Conservation (phyloP, 2,113 vertebrate species). For the Colaptes auratus region DNA sequence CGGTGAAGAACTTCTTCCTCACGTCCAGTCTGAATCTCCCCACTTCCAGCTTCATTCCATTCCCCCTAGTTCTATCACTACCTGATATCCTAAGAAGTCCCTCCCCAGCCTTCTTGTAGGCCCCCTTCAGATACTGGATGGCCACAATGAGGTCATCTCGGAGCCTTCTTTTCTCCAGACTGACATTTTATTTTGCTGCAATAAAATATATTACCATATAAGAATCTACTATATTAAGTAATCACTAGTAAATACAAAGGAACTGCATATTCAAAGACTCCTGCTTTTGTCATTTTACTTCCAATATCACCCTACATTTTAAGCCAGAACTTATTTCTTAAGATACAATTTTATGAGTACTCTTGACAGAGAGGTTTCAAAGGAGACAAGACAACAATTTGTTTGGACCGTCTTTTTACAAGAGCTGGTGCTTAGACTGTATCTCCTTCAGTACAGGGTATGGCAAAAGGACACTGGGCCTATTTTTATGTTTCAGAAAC, state of each 20-base stretch:
- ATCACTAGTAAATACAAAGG: background rate
- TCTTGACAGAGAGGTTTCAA: background rate
- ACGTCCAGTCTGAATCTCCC: no score
- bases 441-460: background rate
- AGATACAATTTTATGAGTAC: background rate
- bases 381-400: background rate
- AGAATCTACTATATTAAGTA: background rate
- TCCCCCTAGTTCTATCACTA: no score
- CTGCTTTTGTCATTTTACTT: background rate
- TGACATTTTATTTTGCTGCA: background rate
- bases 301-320: background rate
- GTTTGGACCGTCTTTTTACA: background rate
- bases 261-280: background rate
- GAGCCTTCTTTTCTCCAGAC: no score
- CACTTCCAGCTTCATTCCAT: no score
- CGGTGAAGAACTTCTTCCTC: no score
- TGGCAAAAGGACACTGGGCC: background rate
- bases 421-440: background rate
- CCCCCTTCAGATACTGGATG: no score
- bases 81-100: no score
- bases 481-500: background rate
- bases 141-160: no score
- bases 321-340: background rate
- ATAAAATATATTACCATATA: background rate
- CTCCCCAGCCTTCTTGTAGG: no score